Evolutionary conservation across 2,888 invertebrate species (phyloP).

Genomic region (Cistogaster globosa): DNA sequence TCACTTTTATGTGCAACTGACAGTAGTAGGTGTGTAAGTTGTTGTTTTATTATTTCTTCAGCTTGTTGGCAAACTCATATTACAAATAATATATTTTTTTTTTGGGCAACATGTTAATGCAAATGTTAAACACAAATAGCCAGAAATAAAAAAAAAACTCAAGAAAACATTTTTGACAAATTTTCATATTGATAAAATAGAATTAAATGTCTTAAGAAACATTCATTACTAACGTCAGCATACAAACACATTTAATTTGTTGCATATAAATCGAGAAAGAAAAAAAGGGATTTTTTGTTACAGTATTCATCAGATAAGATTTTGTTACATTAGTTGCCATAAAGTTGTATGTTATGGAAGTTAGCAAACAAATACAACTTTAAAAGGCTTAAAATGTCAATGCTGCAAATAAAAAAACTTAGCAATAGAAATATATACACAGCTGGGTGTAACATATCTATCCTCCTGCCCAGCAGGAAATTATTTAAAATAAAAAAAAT

Average conservation of each 20-base stretch:
- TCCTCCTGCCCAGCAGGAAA: constrained; percentile 15
- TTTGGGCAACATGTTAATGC: constrained; percentile 59
- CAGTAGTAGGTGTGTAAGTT: constrained; percentile 68
- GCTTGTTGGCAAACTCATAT: constrained; percentile 33
- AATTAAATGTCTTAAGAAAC: constrained; percentile 54
- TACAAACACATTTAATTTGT: background rate
- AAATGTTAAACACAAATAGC: constrained; percentile 59
- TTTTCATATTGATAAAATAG: constrained; percentile 61
- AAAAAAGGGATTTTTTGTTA: constrained; percentile 37
- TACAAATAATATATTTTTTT: constrained; percentile 37
- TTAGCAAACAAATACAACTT: constrained; percentile 39
- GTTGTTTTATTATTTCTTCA: constrained; percentile 33
- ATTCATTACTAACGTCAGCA: background rate
- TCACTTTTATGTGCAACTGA: constrained; percentile 63
- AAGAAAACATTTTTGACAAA: constrained; percentile 64
- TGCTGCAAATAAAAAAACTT: constrained; percentile 14
- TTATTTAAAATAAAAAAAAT: too few species aligned
- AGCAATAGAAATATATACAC: constrained; percentile 23
- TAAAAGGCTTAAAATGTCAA: constrained; percentile 65
- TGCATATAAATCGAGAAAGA: background rate
- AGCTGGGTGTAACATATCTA: constrained; percentile 59
- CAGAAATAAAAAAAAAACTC: too few species aligned
- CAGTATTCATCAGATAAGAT: constrained; percentile 67
- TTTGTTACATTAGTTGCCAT: constrained; percentile 64
- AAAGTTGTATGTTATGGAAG: constrained; percentile 37